Evolutionary conservation across 2,797 vertebrate genomes (phyloP), one percentile per base, ranked within the genome.

Genomic region (Numenius phaeopus): DNA sequence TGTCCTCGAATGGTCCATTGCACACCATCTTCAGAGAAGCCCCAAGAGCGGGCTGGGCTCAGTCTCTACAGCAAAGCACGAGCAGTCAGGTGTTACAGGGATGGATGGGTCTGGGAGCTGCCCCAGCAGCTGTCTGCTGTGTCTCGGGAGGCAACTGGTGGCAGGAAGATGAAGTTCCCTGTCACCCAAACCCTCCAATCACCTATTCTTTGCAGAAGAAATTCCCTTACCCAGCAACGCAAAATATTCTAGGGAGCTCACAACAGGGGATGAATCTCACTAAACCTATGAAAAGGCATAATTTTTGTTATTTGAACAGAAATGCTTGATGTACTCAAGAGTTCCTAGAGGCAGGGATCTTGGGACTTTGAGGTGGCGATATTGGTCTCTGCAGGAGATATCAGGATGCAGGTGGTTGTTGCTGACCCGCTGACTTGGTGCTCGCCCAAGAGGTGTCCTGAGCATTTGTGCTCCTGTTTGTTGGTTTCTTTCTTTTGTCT

Each of bases 361-460:
- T 10, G 46, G 30, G 13, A 27, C 27, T 49, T 70, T 0, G 1
- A 7, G 34, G 50, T 34, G 16, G 22, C 11, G 1, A 2, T 2
- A 13, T 10, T 69, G 55, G 50, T 58, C 47, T 54, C 64, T 58
- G 59, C 15, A 26, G 0, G 0, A 58, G 49, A 7, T 10, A 4
- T 4, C 1, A 5, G 21, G 16, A 2, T 10, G 2, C 46, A 2
- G 4, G 24, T 52, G 10, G 17, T 7, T 57, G 24, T 14, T 71
- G 20, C 30, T 47, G 65, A 14, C 44, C 76, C 15, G 3, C 15
- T 46, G 71, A 7, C 39, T 39, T 23, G 42, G n/a, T 87, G 12
- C 62, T 86, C 52, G 47, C 50, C 65, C 69, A 13, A 1, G 32
- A 12, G 11, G 11, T 1, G 0, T 21, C 2, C 0, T 14, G 44